Conservation (phyloP, 2,113 vertebrate species). For the Microtus richardsoni region DNA sequence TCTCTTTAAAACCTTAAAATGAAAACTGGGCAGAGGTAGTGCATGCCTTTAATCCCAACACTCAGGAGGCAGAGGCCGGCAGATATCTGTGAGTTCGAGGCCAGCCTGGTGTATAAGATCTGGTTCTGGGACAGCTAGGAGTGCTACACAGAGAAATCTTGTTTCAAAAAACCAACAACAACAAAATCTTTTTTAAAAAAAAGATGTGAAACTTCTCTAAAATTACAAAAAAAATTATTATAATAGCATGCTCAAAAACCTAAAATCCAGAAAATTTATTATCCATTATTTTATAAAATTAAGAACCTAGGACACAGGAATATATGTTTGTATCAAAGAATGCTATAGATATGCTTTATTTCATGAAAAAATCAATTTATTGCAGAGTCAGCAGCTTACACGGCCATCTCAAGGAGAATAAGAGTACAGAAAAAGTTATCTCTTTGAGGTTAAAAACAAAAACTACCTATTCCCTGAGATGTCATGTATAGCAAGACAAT, state of each 20-base stretch:
- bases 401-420: constrained; percentile 64
- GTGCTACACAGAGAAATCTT: no score
- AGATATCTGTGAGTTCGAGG: no score
- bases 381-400: constrained; percentile 60
- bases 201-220: constrained; percentile 1
- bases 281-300: constrained; percentile 35
- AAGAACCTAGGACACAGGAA: neutral
- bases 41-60: no score
- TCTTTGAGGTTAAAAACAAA: constrained; percentile 18
- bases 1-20: constrained; percentile 42
- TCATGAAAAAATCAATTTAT: constrained; percentile 3
- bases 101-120: no score
- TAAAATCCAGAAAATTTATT: neutral
- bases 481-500: constrained; percentile 2
- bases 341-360: neutral
- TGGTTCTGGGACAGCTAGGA: no score
- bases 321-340: neutral
- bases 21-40: neutral
- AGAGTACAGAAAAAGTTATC: constrained; percentile 39
- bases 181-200: neutral
- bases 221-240: neutral
- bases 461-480: neutral
- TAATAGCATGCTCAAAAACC: neutral
- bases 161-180: no score
- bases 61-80: no score